Base-by-base conservation (phyloP, 2,113 vertebrate genomes). In the Cyanistes caeruleus region DNA sequence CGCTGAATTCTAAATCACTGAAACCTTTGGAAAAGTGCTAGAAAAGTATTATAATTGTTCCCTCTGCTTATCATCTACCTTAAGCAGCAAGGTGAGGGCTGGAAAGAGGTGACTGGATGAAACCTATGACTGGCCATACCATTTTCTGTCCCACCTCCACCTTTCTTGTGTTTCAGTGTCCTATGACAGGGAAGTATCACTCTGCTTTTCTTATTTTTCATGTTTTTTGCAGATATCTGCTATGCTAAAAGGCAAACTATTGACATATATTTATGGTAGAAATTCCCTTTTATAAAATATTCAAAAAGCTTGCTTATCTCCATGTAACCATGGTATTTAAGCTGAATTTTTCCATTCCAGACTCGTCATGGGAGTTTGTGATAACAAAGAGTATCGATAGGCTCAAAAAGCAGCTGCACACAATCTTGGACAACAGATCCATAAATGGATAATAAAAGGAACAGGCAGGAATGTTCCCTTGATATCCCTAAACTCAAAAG, bases 121-220 rank as follows among this genome's bases (percentile, higher is more conserved):
- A 90, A 44, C 9, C 24, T 33, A 19, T 1, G 0, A 33, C 13
- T 63, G n/a, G 7, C 3, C 7, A 1, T 63, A 10, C 33, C 13
- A 62, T 68, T 68, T 27, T 13, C n/a, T 83, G 48, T 35, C 33
- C 39, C 33, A 35, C 33, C 9, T 43, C 20, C 33, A 33, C 35
- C 39, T 60, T 82, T 63, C 48, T 84, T 70, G 25, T 22, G 13
- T 44, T 73, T 77, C 81, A 37, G 30, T 39, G 37, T 49, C 30
- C 18, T 55, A 8, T 21, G 27, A 82, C 14, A 56, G 5, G 56
- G 16, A 76, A 72, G 9, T 49, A 39, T 21, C 44, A 16, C 12
- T 69, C 49, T 83, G 43, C 27, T 85, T 82, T 59, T 48, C 53
- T 63, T 58, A 73, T 39, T 73, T 80, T 53, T 68, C 31, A 53